phyloP scores from a whole-genome alignment of 2,113 vertebrate species.

The Platichthys flesus region DNA sequence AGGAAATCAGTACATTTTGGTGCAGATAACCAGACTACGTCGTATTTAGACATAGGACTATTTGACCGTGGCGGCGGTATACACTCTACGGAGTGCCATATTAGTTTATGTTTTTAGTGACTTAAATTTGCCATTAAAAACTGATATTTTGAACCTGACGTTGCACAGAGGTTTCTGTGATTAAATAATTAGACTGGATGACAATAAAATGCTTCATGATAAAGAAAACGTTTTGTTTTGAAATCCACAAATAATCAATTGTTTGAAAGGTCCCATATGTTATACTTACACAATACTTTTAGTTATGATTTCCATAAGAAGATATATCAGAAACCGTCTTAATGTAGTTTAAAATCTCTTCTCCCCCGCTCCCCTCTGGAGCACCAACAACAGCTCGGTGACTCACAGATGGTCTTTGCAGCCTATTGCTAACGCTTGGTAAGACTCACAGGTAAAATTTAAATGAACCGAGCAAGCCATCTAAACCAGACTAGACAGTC shows the following conservation, averaged over 20 bases:
- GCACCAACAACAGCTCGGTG: background rate
- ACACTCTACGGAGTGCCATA: background rate
- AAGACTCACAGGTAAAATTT: background rate
- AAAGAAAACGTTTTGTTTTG: background rate
- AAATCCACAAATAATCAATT: too few relatives aligned
- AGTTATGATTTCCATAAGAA: too few relatives aligned
- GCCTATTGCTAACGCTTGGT: background rate
- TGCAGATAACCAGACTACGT: background rate
- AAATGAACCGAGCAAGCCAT: background rate
- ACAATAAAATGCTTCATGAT: background rate
- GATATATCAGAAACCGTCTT: too few relatives aligned
- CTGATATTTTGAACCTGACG: background rate
- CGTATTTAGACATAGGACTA: background rate
- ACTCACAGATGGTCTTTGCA: background rate
- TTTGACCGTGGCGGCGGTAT: background rate
- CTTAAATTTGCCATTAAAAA: too few relatives aligned
- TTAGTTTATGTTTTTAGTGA: too few relatives aligned
- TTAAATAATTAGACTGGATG: background rate
- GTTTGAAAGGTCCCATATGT: too few relatives aligned
- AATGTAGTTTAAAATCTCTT: background rate
- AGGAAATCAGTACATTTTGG: background rate
- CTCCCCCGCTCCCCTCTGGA: background rate
- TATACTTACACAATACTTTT: too few relatives aligned
- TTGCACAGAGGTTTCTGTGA: background rate
- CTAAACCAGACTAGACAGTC: background rate